A percentile compares a stretch with the other conserved stretches of the same genome.
These are phyloP conservation scores for Pseudomyrmex pallidus DNA, from an alignment of 1,140 invertebrate genomes.

Conservation along the genomic window DNA sequence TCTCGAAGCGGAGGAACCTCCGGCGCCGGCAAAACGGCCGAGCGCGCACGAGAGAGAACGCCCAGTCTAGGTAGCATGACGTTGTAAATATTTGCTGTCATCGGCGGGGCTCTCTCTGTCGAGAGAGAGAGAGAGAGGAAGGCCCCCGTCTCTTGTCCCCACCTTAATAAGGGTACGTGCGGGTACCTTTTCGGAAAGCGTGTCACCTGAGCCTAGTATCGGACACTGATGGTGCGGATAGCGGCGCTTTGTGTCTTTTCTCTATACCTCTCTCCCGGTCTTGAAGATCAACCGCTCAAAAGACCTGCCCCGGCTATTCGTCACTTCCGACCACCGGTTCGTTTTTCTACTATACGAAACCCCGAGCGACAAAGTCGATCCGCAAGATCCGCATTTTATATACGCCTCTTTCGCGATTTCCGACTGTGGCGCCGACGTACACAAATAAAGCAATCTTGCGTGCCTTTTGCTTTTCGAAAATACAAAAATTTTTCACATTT, in stretches of 20 bases:
- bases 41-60: constrained; percentile 59
- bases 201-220: constrained; percentile 79
- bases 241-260: constrained; percentile 74
- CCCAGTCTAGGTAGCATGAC: constrained; percentile 75
- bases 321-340: constrained; percentile 45
- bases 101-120: constrained; percentile 62
- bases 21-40: constrained; percentile 45
- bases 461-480: background rate
- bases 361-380: constrained; percentile 59
- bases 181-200: constrained; percentile 70
- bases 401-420: background rate
- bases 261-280: constrained; percentile 43
- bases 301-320: constrained; percentile 62
- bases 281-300: constrained; percentile 65
- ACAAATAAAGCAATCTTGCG: constrained; percentile 37
- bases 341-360: background rate
- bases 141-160: constrained; percentile 54
- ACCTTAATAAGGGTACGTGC: constrained; percentile 69
- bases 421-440: constrained; percentile 1
- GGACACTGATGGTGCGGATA: constrained; percentile 80
- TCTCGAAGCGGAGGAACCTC: constrained; percentile 17
- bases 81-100: constrained; percentile 82
- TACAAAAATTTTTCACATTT: background rate
- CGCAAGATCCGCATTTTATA: constrained; percentile 6
- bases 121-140: background rate